phyloP scores from a whole-genome alignment of 2,797 vertebrate species.

The Rhodeus uyekii region DNA sequence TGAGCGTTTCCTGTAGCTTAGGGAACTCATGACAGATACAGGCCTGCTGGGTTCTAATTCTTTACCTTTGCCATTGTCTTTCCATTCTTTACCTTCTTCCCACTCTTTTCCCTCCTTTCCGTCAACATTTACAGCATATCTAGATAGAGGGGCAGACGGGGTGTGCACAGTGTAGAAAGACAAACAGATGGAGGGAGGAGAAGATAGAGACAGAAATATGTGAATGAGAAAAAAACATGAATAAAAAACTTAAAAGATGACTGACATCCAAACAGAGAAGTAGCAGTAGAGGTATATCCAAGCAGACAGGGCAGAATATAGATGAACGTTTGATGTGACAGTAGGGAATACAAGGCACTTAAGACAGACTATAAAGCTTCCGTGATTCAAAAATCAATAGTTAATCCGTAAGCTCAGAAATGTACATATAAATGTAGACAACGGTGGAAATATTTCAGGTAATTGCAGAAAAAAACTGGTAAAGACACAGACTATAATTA shows the following conservation, averaged over 20 bases:
- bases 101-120: constrained; percentile 72
- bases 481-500: constrained; percentile 1
- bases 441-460: constrained; percentile 3
- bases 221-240: constrained; percentile 45
- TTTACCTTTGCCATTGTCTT: constrained; percentile 76
- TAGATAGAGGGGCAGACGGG: constrained; percentile 60
- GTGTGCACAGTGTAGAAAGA: constrained; percentile 45
- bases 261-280: constrained; percentile 17
- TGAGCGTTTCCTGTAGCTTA: constrained; percentile 91
- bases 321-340: constrained; percentile 23
- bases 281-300: constrained; percentile 7
- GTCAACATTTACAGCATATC: constrained; percentile 76
- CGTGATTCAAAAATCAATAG: constrained; percentile 42
- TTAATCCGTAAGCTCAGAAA: neutral
- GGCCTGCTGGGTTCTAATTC: constrained; percentile 81
- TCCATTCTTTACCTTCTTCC: constrained; percentile 75
- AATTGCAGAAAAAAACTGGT: constrained; percentile 20
- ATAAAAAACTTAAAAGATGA: constrained; percentile 45
- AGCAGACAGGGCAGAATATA: constrained; percentile 26
- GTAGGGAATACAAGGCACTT: neutral
- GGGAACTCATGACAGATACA: constrained; percentile 85
- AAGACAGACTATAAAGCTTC: constrained; percentile 22
- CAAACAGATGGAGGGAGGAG: constrained; percentile 51
- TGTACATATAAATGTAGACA: constrained; percentile 30
- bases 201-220: constrained; percentile 42